Evolutionary conservation across 2,888 invertebrate species (phyloP).

Genomic region (Acleris cristana): DNA sequence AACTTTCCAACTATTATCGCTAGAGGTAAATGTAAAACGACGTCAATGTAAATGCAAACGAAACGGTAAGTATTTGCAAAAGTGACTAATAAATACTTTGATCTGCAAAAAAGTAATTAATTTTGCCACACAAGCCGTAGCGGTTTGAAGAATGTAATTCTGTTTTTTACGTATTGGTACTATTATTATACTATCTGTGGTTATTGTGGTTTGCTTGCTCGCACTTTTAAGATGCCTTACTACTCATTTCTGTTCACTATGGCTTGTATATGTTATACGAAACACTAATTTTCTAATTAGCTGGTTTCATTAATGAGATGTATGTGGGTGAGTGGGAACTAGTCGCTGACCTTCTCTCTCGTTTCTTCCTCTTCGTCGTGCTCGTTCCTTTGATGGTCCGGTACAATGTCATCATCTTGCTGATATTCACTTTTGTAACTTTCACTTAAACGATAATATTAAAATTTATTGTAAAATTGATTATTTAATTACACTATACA

Average conservation of each 20-base stretch:
- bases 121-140: too few species aligned
- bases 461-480: background rate
- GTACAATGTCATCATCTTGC: constrained; percentile 83
- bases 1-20: too few species aligned
- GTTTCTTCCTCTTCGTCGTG: constrained; percentile 77
- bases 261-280: constrained; percentile 1
- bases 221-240: background rate
- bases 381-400: constrained; percentile 83
- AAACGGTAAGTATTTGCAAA: too few species aligned
- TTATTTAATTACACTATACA: constrained; percentile 16
- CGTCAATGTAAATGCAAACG: too few species aligned
- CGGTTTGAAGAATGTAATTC: too few species aligned
- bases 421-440: constrained; percentile 34
- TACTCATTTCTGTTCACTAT: background rate
- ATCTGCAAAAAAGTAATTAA: too few species aligned
- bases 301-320: constrained; percentile 23
- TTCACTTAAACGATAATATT: constrained; percentile 12
- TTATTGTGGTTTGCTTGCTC: too few species aligned
- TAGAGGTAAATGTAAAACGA: too few species aligned
- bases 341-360: constrained; percentile 75
- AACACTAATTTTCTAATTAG: constrained; percentile 21
- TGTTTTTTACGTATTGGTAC: background rate
- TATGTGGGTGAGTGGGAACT: constrained; percentile 23
- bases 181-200: too few species aligned
- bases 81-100: too few species aligned